Conservation (phyloP, 2,113 vertebrate species). For the Jacana jacana region DNA sequence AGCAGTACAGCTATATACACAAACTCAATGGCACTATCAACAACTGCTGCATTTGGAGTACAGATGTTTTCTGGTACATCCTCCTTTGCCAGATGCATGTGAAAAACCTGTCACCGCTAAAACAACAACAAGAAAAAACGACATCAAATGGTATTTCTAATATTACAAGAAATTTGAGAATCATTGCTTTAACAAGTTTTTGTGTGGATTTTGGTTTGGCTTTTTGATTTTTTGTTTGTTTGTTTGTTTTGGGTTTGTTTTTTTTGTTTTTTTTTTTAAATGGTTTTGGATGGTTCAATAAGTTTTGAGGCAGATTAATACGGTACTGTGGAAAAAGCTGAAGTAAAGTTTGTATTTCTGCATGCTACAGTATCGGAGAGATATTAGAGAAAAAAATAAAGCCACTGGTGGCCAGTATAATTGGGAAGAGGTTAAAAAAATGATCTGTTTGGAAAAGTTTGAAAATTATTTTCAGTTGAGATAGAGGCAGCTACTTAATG, state of each 20-base stretch:
- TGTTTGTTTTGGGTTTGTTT: too few species aligned
- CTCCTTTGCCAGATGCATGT: neutral
- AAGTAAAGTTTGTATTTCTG: neutral
- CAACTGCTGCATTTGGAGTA: neutral
- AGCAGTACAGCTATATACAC: neutral
- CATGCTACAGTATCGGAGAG: neutral
- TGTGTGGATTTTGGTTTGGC: too few species aligned
- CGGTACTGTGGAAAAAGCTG: neutral
- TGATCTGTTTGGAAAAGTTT: neutral
- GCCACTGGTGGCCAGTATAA: neutral
- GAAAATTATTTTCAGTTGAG: neutral
- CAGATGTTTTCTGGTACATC: neutral
- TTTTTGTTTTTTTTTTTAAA: too few species aligned
- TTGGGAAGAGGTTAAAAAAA: neutral
- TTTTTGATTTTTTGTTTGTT: too few species aligned
- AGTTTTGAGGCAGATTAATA: neutral
- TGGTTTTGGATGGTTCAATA: neutral
- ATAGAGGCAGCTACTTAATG: neutral
- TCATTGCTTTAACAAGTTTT: neutral
- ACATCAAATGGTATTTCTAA: neutral
- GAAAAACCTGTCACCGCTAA: neutral
- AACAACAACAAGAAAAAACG: neutral
- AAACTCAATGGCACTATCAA: neutral
- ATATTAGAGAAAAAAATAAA: slow-evolving; percentile 49
- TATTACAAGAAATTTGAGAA: neutral